phyloP scores from a whole-genome alignment of 2,113 vertebrate genomes.

The Panurus biarmicus region DNA sequence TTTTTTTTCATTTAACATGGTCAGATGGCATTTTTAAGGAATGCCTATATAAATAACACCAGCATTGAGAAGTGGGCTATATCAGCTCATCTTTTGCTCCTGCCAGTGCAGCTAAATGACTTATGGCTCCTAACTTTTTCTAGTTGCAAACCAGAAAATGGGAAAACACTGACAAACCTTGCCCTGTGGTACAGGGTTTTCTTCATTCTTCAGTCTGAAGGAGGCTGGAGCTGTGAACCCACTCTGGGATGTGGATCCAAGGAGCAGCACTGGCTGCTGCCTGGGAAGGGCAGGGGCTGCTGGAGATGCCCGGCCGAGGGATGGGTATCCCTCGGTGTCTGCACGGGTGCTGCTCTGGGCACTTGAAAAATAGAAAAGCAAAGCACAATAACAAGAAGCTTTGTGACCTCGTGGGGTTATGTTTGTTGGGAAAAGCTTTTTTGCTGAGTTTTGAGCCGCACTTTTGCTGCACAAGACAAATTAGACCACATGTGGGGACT shows the following conservation, averaged over 20 bases:
- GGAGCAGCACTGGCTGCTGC: neutral
- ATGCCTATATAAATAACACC: neutral
- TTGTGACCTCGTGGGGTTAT: neutral
- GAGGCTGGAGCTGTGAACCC: neutral
- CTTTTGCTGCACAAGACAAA: neutral
- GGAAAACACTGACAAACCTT: neutral
- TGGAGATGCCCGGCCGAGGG: neutral
- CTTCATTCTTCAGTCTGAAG: neutral
- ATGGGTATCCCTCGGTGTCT: neutral
- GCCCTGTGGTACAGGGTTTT: neutral
- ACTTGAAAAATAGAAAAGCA: neutral
- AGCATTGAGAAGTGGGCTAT: neutral
- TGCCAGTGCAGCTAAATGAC: neutral
- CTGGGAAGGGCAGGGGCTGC: neutral
- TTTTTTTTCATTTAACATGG: neutral
- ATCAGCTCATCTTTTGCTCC: neutral
- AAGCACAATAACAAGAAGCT: rapidly evolving
- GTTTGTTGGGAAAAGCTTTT: neutral
- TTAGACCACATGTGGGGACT: neutral
- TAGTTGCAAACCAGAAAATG: neutral
- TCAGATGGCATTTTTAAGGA: neutral
- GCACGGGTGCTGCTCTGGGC: rapidly evolving
- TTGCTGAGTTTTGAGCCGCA: neutral
- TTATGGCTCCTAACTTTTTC: neutral
- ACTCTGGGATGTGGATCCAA: rapidly evolving